A percentile compares a stretch with the other conserved stretches of the same genome.
Conservation (phyloP, 2,888 invertebrate genomes). For the Drosophila austrosaltans region DNA sequence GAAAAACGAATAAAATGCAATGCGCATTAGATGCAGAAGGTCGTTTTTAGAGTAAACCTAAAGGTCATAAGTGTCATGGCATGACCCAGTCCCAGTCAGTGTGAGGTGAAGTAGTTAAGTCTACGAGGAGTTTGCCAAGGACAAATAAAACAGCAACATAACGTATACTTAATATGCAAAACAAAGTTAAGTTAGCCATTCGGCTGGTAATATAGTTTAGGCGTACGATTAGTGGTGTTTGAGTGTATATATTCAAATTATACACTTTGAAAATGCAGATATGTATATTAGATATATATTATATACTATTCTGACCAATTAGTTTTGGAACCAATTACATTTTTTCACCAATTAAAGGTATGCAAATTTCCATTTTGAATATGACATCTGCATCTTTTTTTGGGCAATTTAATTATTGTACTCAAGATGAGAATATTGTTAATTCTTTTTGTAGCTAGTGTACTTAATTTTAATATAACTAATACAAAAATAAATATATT, state of each 20-base stretch:
- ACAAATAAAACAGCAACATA: background rate
- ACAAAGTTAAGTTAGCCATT: background rate
- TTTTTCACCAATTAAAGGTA: background rate
- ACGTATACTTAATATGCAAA: constrained; percentile 3
- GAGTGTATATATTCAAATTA: background rate
- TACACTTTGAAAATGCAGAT: too few species aligned
- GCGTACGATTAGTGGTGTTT: background rate
- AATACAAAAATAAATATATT: background rate
- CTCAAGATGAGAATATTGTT: background rate
- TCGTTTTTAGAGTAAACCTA: background rate
- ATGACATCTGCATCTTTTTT: background rate
- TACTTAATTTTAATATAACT: background rate
- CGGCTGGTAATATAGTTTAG: background rate
- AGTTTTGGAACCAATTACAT: background rate
- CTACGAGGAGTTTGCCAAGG: background rate
- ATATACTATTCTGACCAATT: too few species aligned
- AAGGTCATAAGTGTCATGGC: constrained; percentile 6
- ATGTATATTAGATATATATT: too few species aligned
- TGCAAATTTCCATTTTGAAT: background rate
- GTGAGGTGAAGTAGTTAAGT: background rate
- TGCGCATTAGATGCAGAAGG: constrained; percentile 9
- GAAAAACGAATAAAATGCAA: constrained; percentile 23
- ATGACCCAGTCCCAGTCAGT: constrained; percentile 1
- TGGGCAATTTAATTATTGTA: background rate
- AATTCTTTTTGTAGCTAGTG: background rate